Evolutionary conservation across 2,797 vertebrate genomes (phyloP).

Genomic region (Acanthopagrus latus): DNA sequence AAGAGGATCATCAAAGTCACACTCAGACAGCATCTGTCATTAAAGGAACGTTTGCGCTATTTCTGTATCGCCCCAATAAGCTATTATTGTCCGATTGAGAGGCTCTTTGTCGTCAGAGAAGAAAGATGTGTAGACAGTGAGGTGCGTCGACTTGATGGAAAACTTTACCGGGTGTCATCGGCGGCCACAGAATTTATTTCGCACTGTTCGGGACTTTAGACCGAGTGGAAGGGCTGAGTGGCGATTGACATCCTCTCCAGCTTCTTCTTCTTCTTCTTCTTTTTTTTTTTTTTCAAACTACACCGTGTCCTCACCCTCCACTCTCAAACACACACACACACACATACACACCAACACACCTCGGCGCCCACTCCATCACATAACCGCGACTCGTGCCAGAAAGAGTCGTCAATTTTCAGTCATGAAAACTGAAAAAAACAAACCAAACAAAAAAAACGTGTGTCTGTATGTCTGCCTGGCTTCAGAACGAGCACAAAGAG

Average conservation of each 20-base stretch:
- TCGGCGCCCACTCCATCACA: conserved; percentile 24
- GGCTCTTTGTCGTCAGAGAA: conserved; percentile 25
- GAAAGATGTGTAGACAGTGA: conserved; percentile 16
- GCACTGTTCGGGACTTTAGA: conserved; percentile 22
- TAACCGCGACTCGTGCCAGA: conserved; percentile 35
- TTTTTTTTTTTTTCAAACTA: not conserved
- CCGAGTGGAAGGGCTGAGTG: conserved; percentile 30
- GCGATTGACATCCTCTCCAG: conserved; percentile 30
- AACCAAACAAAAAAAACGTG: not conserved
- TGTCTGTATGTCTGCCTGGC: conserved; percentile 46
- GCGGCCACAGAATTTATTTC: conserved; percentile 37
- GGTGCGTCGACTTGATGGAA: conserved; percentile 12
- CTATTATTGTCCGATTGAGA: conserved; percentile 50
- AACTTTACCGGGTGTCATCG: conserved; percentile 30
- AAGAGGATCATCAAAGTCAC: conserved; percentile 73
- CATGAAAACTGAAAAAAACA: not conserved
- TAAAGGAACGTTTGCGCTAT: conserved; percentile 63
- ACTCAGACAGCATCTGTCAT: conserved; percentile 69
- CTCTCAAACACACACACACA: conserved; percentile 30
- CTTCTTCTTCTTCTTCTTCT: too few relatives aligned
- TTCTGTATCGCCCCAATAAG: conserved; percentile 45
- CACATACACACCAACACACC: conserved; percentile 30
- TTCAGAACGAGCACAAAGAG: conserved; percentile 29
- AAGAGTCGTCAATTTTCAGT: conserved; percentile 40
- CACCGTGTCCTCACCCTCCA: not conserved